Percentiles rank a stretch among this genome's conserved stretches.
These are phyloP conservation scores for Gadopsis marmoratus DNA, from an alignment of 2,797 vertebrate genomes.

Conservation along the genomic window DNA sequence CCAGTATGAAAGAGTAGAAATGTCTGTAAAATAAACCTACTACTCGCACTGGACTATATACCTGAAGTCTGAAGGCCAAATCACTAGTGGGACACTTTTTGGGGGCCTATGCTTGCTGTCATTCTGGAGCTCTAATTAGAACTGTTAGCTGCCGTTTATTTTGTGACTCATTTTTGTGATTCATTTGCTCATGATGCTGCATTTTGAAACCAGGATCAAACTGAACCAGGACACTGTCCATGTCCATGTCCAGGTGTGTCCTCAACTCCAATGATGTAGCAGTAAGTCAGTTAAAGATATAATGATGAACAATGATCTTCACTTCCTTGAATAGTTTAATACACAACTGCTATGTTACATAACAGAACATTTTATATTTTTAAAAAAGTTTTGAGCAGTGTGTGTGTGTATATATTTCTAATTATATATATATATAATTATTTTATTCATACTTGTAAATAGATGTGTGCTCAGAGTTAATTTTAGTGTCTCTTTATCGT, in stretches of 20 bases:
- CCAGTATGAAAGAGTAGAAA: neutral
- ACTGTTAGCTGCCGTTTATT: neutral
- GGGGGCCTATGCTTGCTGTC: neutral
- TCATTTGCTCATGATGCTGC: neutral
- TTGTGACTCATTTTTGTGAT: neutral
- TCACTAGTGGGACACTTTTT: neutral
- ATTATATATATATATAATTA: no score
- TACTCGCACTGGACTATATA: neutral
- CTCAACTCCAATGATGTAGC: neutral
- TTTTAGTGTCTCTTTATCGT: no score
- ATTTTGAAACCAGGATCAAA: neutral
- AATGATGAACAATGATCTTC: neutral
- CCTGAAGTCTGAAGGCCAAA: neutral
- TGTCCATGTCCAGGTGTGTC: neutral
- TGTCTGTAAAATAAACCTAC: neutral
- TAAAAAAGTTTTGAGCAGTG: no score
- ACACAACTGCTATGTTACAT: no score
- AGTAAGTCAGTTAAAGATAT: neutral
- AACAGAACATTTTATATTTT: no score
- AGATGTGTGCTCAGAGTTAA: no score
- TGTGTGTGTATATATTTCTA: no score
- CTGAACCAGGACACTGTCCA: neutral
- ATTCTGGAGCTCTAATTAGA: no score
- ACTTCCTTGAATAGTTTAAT: no score
- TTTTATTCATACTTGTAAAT: no score